Percentiles rank a stretch among this genome's conserved stretches.
Evolutionary conservation across 2,797 vertebrate genomes (phyloP).

Genomic region (Scyliorhinus canicula): DNA sequence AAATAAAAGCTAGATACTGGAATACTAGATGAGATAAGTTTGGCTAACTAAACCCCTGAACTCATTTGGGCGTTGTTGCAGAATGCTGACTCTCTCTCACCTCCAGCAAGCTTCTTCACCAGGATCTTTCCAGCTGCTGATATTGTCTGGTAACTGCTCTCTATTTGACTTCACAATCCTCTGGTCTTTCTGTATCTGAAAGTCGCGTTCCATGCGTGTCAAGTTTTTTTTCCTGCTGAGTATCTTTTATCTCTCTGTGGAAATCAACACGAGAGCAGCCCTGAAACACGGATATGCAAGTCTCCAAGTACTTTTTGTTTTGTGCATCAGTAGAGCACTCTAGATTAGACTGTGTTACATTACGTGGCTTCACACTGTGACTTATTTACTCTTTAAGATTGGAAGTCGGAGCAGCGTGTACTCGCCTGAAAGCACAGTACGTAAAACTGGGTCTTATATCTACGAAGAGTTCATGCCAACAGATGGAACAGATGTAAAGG

Average conservation of each 20-base stretch:
- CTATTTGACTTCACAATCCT: neutral
- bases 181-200: slow-evolving; percentile 38
- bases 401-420: slow-evolving; percentile 97
- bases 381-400: slow-evolving; percentile 62
- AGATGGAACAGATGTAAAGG: slow-evolving; percentile 97
- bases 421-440: slow-evolving; percentile 91
- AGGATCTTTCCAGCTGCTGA: neutral
- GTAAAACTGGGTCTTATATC: slow-evolving; percentile 97
- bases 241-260: neutral
- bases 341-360: neutral
- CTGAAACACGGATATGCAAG: neutral
- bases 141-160: neutral
- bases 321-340: neutral
- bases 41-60: neutral
- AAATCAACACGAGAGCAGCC: neutral
- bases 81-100: neutral
- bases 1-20: neutral
- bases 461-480: slow-evolving; percentile 99
- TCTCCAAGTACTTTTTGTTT: neutral
- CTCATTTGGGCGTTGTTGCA: neutral
- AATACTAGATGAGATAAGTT: neutral
- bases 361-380: neutral
- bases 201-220: neutral
- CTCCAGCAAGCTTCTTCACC: too few species aligned
- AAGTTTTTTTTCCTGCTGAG: neutral